A percentile compares a stretch with the other conserved stretches of the same genome.
Evolutionary conservation across 2,113 vertebrate species (phyloP).

Genomic region (Sula dactylatra): DNA sequence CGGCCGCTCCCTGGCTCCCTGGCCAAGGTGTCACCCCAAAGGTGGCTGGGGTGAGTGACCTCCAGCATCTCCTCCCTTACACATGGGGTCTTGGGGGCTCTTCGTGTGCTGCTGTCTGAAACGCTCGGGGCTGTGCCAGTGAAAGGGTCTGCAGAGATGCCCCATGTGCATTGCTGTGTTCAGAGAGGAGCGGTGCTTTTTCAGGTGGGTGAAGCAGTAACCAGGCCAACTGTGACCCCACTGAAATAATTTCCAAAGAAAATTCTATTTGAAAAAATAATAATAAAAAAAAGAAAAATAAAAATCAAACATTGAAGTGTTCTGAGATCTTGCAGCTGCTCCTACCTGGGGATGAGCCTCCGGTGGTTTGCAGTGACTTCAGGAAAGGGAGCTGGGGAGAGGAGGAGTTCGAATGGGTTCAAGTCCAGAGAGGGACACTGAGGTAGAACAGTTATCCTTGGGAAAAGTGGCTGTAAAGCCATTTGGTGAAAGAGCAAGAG

Average conservation of each 20-base stretch:
- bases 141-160: not conserved
- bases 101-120: fast-evolving
- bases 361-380: fast-evolving
- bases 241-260: not conserved
- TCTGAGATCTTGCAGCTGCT: not conserved
- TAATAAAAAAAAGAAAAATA: not conserved
- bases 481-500: not conserved
- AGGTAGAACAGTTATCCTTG: not conserved
- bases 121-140: fast-evolving
- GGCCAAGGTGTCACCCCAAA: fast-evolving
- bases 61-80: not conserved
- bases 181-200: not conserved
- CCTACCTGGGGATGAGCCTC: not conserved
- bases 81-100: not conserved
- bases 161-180: not conserved
- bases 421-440: not conserved
- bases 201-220: not conserved
- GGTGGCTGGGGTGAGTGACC: not conserved
- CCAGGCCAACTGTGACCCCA: not conserved
- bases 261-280: not conserved
- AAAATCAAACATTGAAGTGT: not conserved
- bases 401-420: not conserved
- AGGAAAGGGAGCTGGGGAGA: not conserved
- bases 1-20: fast-evolving
- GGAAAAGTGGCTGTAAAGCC: not conserved